Evolutionary conservation across 2,888 invertebrate species (phyloP), one percentile per base, ranked within the genome.

Genomic region (Drosophila meridionalis): DNA sequence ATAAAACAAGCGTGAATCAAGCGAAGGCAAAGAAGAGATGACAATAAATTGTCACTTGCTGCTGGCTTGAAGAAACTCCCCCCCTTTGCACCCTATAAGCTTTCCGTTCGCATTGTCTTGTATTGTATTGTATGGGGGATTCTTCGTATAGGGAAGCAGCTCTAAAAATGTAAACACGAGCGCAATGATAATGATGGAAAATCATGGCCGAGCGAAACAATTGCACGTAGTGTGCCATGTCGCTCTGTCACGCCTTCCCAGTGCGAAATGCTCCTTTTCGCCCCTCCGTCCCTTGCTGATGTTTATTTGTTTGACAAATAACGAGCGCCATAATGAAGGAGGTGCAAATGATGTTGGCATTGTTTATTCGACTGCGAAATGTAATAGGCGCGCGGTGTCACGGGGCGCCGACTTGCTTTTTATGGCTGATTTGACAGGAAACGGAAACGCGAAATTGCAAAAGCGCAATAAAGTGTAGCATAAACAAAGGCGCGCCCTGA

Each of bases 221-320:
- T 84, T 89, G 89, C 85, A 85, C 83, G 86, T 85, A 80, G 78
- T 74, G 83, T 34, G 26, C 6, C 63, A 38, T 34, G 69, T 69
- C 52, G 66, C 43, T 40, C 68, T 62, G 78, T 79, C 78, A 79
- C 52, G 76, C 76, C 76, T 64, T 60, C 59, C 36, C 14, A 65
- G 34, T 26, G 47, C 30, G 32, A 43, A 57, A 14, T 34, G 20
- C 47, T 36, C n/a, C n/a, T 55, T 9, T 14, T 14, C 38, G 26
- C 14, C 45, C 36, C 7, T 40, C 40, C 8, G 4, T 40, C 38
- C n/a, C 2, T 11, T 28, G 38, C 72, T 52, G 40, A 70, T 87
- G 88, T 89, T 90, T 88, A 82, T 90, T 90, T 90, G 86, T 84
- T 90, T 89, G 90, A 90, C 89, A 89, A 89, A 90, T 89, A 90